These are phyloP conservation scores for Nephrocerus scutellatus DNA, from an alignment of 2,888 invertebrate genomes.

Conservation along the genomic window DNA sequence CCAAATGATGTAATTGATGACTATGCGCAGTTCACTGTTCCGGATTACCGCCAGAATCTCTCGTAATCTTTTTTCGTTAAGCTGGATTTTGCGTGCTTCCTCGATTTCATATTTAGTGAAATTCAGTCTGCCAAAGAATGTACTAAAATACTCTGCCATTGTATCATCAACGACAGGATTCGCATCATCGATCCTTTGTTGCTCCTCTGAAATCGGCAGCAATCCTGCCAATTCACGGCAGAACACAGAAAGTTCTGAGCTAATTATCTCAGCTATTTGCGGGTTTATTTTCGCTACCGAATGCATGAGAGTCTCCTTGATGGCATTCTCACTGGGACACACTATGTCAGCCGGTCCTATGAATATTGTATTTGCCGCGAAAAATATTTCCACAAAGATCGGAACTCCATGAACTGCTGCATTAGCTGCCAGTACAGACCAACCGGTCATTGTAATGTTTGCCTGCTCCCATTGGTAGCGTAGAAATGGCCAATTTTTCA, in stretches of 20 bases:
- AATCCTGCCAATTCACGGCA: slow-evolving; percentile 29
- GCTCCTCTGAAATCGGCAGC: slow-evolving; percentile 8
- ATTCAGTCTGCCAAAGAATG: slow-evolving; percentile 26
- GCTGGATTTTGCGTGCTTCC: slow-evolving; percentile 29
- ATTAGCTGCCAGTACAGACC: slow-evolving; percentile 34
- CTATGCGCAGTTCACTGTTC: slow-evolving; percentile 32
- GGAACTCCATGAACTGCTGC: slow-evolving; percentile 35
- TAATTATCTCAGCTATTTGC: slow-evolving; percentile 34
- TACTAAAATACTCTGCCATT: slow-evolving; percentile 30
- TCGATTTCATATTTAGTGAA: slow-evolving; percentile 30
- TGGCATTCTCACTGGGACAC: slow-evolving; percentile 28
- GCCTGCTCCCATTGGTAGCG: slow-evolving; percentile 34
- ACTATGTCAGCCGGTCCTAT: slow-evolving; percentile 28
- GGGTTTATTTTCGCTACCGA: slow-evolving; percentile 24
- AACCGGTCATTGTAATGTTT: slow-evolving; percentile 24
- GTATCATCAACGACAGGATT: slow-evolving; percentile 23
- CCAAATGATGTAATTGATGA: slow-evolving; percentile 40
- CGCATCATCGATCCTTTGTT: slow-evolving; percentile 1
- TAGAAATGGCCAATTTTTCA: slow-evolving; percentile 34
- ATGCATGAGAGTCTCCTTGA: slow-evolving; percentile 23
- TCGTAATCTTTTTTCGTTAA: slow-evolving; percentile 27
- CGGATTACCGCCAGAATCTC: slow-evolving; percentile 27
- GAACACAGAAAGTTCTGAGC: slow-evolving; percentile 32
- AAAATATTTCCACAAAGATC: slow-evolving; percentile 35
- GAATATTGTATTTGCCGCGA: slow-evolving; percentile 36